Conservation (phyloP, 2,797 vertebrate genomes). For the Rhabdophis nuchalis region DNA sequence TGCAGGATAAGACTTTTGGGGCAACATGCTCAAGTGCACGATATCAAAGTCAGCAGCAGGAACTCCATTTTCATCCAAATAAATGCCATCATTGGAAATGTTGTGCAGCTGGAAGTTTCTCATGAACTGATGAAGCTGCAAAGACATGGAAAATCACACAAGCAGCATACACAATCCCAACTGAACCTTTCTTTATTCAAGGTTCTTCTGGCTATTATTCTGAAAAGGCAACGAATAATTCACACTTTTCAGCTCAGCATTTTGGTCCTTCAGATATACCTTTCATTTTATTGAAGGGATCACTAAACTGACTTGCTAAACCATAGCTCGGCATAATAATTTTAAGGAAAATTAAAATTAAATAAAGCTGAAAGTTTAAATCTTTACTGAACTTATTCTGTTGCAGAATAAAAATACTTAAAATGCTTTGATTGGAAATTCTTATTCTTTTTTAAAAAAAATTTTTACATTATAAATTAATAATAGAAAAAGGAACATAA, state of each 20-base stretch:
- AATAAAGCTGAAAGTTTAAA: not conserved
- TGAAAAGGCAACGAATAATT: not conserved
- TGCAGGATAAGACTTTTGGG: not conserved
- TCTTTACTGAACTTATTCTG: not conserved
- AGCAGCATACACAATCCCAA: not conserved
- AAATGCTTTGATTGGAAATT: too few species aligned
- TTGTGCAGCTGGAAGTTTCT: not conserved
- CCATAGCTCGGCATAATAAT: not conserved
- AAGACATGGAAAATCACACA: not conserved
- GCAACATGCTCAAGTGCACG: not conserved
- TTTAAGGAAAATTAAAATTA: not conserved
- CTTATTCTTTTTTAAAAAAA: too few species aligned
- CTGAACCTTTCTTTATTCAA: not conserved
- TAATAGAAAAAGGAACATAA: too few species aligned
- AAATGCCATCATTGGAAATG: not conserved
- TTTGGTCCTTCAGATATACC: not conserved
- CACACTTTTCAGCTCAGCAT: not conserved
- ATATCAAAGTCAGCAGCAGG: not conserved
- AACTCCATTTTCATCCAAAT: not conserved
- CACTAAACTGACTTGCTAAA: not conserved
- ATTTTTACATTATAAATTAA: too few species aligned
- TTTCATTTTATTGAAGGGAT: not conserved
- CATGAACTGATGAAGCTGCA: not conserved
- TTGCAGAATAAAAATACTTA: too few species aligned
- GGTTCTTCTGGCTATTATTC: not conserved